A percentile compares a stretch with the other conserved stretches of the same genome.
Evolutionary conservation across 1,140 invertebrate genomes (phyloP).

Genomic region (Nomia melanderi): DNA sequence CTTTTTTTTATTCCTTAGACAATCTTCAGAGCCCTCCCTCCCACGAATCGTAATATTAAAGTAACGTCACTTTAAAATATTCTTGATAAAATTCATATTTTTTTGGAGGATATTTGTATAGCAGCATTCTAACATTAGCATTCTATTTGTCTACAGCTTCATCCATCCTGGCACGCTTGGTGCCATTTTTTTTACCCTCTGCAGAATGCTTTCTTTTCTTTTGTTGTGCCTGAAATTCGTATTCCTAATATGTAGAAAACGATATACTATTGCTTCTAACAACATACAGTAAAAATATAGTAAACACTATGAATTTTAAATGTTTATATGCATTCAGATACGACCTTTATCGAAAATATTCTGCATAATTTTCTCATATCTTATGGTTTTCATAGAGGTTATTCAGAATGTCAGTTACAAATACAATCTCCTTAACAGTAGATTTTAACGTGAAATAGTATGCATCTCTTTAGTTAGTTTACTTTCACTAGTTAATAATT

Average conservation of each 20-base stretch:
- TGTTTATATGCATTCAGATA: background rate
- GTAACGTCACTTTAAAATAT: conserved; percentile 45
- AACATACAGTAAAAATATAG: conserved; percentile 57
- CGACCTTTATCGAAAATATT: conserved; percentile 33
- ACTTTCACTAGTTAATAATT: background rate
- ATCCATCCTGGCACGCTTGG: conserved; percentile 78
- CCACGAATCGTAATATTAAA: conserved; percentile 26
- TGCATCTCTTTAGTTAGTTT: background rate
- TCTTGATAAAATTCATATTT: conserved; percentile 43
- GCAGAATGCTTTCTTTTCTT: conserved; percentile 80
- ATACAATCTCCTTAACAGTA: conserved; percentile 26
- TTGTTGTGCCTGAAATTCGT: conserved; percentile 80
- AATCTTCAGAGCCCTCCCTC: conserved; percentile 31
- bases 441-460: conserved; percentile 28
- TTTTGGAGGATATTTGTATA: conserved; percentile 46
- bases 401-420: conserved; percentile 37
- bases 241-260: conserved; percentile 72
- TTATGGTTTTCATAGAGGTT: conserved; percentile 9
- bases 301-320: background rate
- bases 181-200: conserved; percentile 81
- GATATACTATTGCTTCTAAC: conserved; percentile 37
- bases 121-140: conserved; percentile 47
- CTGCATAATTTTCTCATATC: conserved; percentile 20
- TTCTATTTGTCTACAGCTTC: conserved; percentile 78
- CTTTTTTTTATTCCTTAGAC: conserved; percentile 43